Base-by-base conservation (phyloP, 1,140 invertebrate species). In the Orchestia grillus region DNA sequence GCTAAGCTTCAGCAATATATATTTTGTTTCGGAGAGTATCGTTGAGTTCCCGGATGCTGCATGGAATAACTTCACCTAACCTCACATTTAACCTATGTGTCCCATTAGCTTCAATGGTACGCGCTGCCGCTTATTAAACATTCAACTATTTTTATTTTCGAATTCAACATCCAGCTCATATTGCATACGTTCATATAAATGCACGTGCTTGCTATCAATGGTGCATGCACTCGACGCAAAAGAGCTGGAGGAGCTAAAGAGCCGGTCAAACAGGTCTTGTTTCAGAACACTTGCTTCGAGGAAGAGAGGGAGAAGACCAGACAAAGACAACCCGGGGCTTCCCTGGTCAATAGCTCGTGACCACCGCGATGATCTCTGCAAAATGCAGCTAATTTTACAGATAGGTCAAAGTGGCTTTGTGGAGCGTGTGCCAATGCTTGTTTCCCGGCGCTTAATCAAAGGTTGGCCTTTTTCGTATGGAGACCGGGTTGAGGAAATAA, bases 321-420 rank as follows among this genome's bases (percentile, higher is more conserved):
- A 77, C 62, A 77, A 77, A 77, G 62, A 77, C 62, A 77, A 77
- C 62, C 62, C 62, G 62, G 62, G 62, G 62, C 62, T 77, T 77
- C 62, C 62, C 62, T 77, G 62, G 62, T 77, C 62, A 77, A 36
- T 15, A 77, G 62, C 62, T 77, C 62, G 62, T 77, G 62, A 77
- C 62, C 62, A 36, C 11, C 11, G 28, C 11, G 62, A 23, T 77
- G 11, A 77, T 77, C 62, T 77, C 15, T 23, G 62, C 11, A 77
- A 77, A 77, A 77, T 77, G 62, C 62, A 77, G 15, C 62, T 77
- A 15, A 77, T 77, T 77, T 77, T 77, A 77, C 28, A 15, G 62
- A 77, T 77, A 36, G 62, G 62, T 77, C 62, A 77, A 77, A 15
- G 62, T 1, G 28, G 62, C 62, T 77, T 77, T 77, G 15, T 77